Conservation (phyloP, 2,797 vertebrate genomes). For the Chiroxiphia lanceolata region DNA sequence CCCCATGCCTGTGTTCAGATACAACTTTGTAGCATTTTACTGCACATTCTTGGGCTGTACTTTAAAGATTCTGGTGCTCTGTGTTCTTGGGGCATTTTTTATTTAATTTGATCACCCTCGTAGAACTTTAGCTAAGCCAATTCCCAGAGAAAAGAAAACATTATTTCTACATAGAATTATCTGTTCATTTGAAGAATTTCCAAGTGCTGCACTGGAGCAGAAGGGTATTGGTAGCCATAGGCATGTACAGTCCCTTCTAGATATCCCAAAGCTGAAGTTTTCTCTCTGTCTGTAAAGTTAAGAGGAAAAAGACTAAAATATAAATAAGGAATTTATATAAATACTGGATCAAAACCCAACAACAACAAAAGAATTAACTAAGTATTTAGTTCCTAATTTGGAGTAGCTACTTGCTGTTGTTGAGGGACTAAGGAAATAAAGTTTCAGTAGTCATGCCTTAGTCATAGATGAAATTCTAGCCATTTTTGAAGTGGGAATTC, state of each 20-base stretch:
- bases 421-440: neutral
- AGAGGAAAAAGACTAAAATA: neutral
- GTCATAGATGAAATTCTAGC: neutral
- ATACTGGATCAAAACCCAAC: neutral
- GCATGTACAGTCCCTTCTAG: neutral
- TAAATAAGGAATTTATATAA: neutral
- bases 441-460: neutral
- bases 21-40: neutral
- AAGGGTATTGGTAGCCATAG: neutral
- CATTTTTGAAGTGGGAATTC: neutral
- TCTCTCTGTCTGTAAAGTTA: neutral
- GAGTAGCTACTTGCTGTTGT: neutral
- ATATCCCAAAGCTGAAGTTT: neutral
- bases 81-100: neutral
- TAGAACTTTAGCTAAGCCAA: neutral
- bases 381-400: neutral
- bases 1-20: neutral
- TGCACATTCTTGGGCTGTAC: neutral
- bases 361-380: neutral
- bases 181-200: neutral
- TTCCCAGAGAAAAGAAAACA: neutral
- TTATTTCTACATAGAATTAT: neutral
- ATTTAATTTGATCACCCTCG: neutral
- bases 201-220: neutral
- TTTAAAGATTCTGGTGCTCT: neutral